Evolutionary conservation across 2,888 invertebrate genomes (phyloP), one percentile per base, ranked within the genome.

Genomic region (Agrochola lota): DNA sequence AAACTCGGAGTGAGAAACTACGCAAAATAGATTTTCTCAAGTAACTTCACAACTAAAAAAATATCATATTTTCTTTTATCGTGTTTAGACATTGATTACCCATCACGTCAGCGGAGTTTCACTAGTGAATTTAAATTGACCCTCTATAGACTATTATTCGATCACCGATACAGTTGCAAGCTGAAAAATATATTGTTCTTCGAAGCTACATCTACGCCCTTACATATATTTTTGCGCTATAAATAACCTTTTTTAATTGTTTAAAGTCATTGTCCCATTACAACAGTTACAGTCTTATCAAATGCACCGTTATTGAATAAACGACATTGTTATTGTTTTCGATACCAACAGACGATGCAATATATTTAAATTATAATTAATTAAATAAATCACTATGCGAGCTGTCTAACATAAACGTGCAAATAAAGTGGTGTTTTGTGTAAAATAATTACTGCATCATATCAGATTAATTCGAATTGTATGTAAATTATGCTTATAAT

Each of bases 181-280:
- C 59, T n/a, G 12, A 1, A 57, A n/a, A 55, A 4, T 57, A n/a
- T 23, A n/a, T 46, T 43, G 3, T 35, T 35, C 6, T 46, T 63
- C 17, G 43, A 60, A 20, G 46, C 55, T 26, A 17, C 30, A 72
- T 20, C 20, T 5, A 20, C 6, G 52, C 9, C 7, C 40, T 23
- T 49, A n/a, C 26, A 69, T 49, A 2, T 49, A 26, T 52, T 30
- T 43, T 49, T 12, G 55, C 20, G 9, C 26, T 74, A 59, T 57
- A 60, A 69, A 80, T 80, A 75, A 46, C n/a, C 76, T 40, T 49
- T 69, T 60, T 60, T 83, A 52, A 77, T 78, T 69, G 8, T 64
- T 40, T 40, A 55, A 76, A 66, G 85, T 78, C 80, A 84, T 82
- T 73, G 79, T 64, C 43, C 77, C 46, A 57, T 66, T 74, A 68